These are phyloP conservation scores for Caenorhabditis sp. DNA, from an alignment of 2,888 invertebrate genomes.

Conservation along the genomic window DNA sequence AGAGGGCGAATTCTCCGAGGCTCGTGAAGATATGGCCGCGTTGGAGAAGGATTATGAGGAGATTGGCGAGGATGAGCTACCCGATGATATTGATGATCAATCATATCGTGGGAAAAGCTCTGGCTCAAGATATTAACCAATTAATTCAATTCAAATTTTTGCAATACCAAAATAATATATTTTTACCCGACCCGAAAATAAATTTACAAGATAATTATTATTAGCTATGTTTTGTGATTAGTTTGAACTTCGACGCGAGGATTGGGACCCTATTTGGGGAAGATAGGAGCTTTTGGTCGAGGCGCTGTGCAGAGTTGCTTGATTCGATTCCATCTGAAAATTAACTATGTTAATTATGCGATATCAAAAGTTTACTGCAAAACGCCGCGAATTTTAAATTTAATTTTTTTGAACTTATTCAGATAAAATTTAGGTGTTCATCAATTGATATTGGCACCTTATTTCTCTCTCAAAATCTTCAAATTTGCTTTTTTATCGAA, in stretches of 20 bases:
- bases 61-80: slow-evolving; percentile 53
- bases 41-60: slow-evolving; percentile 60
- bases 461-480: no score
- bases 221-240: slow-evolving; percentile 4
- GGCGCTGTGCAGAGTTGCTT: slow-evolving; percentile 22
- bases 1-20: slow-evolving; percentile 69
- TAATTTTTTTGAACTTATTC: background rate
- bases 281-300: slow-evolving; percentile 39
- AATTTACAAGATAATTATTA: background rate
- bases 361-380: no score
- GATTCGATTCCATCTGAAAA: slow-evolving; percentile 11
- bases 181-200: slow-evolving; percentile 1
- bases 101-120: slow-evolving; percentile 34
- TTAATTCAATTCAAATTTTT: background rate
- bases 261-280: slow-evolving; percentile 8
- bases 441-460: no score
- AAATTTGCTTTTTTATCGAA: no score
- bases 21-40: slow-evolving; percentile 65
- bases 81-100: slow-evolving; percentile 47
- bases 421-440: no score
- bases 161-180: background rate
- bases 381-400: no score
- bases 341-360: no score
- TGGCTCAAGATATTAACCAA: slow-evolving; percentile 19
- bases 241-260: slow-evolving; percentile 20